Evolutionary conservation across 1,140 invertebrate genomes (phyloP), one percentile per base, ranked within the genome.

Genomic region (Tigriopus japonicus): DNA sequence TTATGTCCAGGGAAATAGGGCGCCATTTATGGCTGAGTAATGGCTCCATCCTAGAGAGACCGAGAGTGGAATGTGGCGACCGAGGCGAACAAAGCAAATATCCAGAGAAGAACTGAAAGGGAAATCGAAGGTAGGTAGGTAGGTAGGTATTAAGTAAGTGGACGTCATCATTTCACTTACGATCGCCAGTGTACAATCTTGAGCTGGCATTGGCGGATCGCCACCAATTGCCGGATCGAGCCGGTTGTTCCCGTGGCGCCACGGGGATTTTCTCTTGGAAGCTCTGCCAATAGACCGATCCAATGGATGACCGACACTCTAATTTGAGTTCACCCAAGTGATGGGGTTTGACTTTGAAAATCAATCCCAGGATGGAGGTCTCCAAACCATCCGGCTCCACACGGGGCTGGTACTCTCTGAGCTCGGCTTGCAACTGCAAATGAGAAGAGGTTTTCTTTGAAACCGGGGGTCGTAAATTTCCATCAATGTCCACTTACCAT

Each of bases 251-350:
- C 42, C 23, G 28, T 13, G 35, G 28, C 15, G 41, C n/a, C 14
- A 59, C 43, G n/a, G 13, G 41, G 14, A 49, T 13, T 21, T 13
- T 17, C 24, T 52, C 58, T 15, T 59, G 41, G 41, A 42, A 42
- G 19, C 28, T 59, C 17, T 63, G 62, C 58, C 62, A 62, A 52
- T 64, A 65, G 35, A 65, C 59, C 42, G 63, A 56, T 19, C 64
- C 64, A 62, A 66, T 66, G 49, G 62, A 60, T 9, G 64, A 64
- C 9, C 62, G 63, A 54, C 65, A 66, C 49, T 63, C 61, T 6
- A 66, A 56, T 42, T 54, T 42, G 62, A 66, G 64, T 35, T 35
- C 28, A 49, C 63, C 63, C n/a, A 64, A 56, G 1, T 62, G 62
- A 17, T 62, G 52, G 15, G 17, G 17, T 40, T 62, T 55, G 15